Evolutionary conservation across 2,888 invertebrate species (phyloP), one percentile per base, ranked within the genome.

Genomic region (Linnaemya vulpina): DNA sequence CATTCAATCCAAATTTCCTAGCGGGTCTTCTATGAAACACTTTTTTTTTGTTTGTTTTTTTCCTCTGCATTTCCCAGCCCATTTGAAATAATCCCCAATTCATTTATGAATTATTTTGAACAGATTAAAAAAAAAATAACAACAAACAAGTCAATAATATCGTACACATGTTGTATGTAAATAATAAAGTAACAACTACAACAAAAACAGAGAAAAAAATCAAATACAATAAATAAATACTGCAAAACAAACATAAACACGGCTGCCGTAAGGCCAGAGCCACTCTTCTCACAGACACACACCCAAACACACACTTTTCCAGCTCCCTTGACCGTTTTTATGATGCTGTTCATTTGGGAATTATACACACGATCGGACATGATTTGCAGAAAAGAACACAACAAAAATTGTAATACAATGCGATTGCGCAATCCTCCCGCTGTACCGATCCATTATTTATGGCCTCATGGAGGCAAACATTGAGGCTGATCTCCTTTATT

Each of bases 361-460:
- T 60, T 63, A 65, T 60, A 79, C 83, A 79, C 55, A 75, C 65
- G 83, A 83, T 75, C 77, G 75, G 65, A 67, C 55, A 86, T 60
- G 46, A 71, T 77, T 82, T 78, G 55, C 40, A 53, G 20, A 75
- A 76, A 22, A 60, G 43, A 68, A 60, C 68, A 40, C 43, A 55
- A 51, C 30, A 30, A 10, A 68, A 73, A 63, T 55, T 63, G 74
- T 79, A 74, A 75, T 79, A 75, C 74, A 78, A 77, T 60, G 65
- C 90, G 89, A 90, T 91, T 91, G 91, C 91, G 91, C 91, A 91
- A 91, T 91, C 88, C 89, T 89, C 89, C 89, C 89, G 89, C 90
- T 90, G 90, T 88, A 89, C 91, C 90, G 90, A 90, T 90, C 90
- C 90, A 82, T 90, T 90, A 91, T 91, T 91, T 91, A 91, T 89